Conservation (phyloP, 2,113 vertebrate genomes). For the Vulpes lagopus region DNA sequence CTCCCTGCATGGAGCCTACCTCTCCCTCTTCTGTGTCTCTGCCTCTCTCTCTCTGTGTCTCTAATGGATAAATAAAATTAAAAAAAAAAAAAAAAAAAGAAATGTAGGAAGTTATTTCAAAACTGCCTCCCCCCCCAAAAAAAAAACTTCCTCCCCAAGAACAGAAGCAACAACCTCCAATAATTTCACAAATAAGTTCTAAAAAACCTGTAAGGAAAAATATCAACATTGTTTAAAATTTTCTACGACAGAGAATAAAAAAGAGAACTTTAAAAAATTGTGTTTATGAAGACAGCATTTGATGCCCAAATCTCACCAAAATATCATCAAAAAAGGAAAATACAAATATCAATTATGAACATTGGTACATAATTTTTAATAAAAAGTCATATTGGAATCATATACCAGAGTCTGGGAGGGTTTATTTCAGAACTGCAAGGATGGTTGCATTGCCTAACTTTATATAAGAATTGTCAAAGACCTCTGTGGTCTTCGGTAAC, state of each 20-base stretch:
- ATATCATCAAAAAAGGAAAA: background rate
- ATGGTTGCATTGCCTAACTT: background rate
- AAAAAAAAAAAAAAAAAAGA: no score
- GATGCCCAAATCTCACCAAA: background rate
- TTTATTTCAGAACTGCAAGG: background rate
- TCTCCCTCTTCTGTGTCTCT: no score
- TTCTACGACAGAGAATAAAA: background rate
- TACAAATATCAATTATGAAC: background rate
- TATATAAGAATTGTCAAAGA: background rate
- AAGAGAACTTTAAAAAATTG: background rate
- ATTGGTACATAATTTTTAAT: background rate
- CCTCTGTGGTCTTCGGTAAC: background rate
- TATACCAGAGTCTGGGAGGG: background rate
- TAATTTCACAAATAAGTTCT: background rate
- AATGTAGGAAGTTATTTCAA: background rate
- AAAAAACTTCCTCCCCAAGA: background rate
- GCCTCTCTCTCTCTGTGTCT: no score
- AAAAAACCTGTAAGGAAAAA: slow-evolving; percentile 21
- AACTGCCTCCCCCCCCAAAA: background rate
- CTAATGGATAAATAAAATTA: no score
- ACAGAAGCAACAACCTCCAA: background rate
- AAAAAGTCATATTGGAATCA: background rate
- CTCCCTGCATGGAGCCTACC: no score
- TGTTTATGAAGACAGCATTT: background rate
- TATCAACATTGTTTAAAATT: background rate